These are phyloP conservation scores for Fabriciana adippe DNA, from an alignment of 2,888 invertebrate genomes.

Conservation along the genomic window DNA sequence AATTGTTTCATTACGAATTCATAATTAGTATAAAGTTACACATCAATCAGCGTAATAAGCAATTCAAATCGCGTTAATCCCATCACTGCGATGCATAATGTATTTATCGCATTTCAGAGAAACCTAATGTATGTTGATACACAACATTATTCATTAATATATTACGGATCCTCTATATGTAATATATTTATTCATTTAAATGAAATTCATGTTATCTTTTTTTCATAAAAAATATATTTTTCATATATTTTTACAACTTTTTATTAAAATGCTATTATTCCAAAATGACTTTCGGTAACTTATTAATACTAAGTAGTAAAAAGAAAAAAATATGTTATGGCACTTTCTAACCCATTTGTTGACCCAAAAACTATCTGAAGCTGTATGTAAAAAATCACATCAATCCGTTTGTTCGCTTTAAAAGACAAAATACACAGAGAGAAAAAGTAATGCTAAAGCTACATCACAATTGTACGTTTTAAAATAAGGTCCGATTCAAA, in stretches of 20 bases:
- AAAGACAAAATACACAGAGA: no score
- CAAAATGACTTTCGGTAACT: no score
- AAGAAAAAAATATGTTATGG: no score
- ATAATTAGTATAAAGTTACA: constrained; percentile 51
- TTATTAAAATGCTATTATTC: no score
- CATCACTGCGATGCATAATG: constrained; percentile 59
- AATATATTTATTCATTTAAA: neutral
- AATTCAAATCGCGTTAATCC: constrained; percentile 77
- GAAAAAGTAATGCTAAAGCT: no score
- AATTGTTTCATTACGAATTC: constrained; percentile 44
- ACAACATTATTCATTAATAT: constrained; percentile 38
- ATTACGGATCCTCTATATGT: constrained; percentile 15
- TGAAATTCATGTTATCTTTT: neutral
- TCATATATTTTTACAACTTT: neutral
- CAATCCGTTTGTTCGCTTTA: no score
- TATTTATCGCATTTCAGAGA: constrained; percentile 45
- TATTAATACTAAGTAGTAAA: no score
- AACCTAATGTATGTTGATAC: constrained; percentile 49
- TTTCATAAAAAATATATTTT: neutral
- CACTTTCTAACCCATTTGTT: no score
- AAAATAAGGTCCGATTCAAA: no score
- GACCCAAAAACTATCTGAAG: no score
- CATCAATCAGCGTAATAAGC: constrained; percentile 77
- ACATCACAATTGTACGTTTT: no score
- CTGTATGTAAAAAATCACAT: no score